Evolutionary conservation across 2,888 invertebrate species (phyloP), one percentile per base, ranked within the genome.

Genomic region (Eupelmus urozonus): DNA sequence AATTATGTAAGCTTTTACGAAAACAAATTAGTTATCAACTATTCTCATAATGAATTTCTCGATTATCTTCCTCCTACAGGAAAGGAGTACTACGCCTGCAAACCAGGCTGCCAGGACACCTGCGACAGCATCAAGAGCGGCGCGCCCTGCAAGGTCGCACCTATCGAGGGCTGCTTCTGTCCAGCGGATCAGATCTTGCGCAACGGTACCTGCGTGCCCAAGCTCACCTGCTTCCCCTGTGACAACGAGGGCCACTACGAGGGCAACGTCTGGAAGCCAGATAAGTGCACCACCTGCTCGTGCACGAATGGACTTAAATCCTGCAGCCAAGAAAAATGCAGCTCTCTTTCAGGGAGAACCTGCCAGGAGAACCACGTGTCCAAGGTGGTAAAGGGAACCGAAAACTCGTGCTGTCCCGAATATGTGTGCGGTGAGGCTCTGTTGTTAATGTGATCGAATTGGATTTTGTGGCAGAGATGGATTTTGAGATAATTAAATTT

Each of bases 161-260:
- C 90, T 0, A 91, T 92, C 0, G 97, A 96, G 85, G 97, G 96
- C 0, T 97, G 97, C 89, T 96, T 94, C 92, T 97, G 97, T 90
- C 95, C 96, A 0, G 90, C 92, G 66, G 95, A 94, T 63, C 85
- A 93, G 91, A 93, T 95, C 0, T 91, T 94, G 81, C 92, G 94
- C 74, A 94, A 94, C 85, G 93, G 92, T 78, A 93, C 93, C 4
- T 97, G 97, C 85, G 92, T 97, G 0, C 91, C 92, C 11, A 92
- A 93, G 45, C 90, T 90, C 57, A 91, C 93, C 83, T 95, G 95
- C 88, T 92, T 93, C 84, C 93, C 94, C 0, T 97, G 96, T 84
- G 96, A 96, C 84, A 92, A 93, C 2, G 92, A 93, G 63, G 93
- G 93, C 29, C 95, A 95, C 85, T 92, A 91, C 75, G 89, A 92